Evolutionary conservation across 2,888 invertebrate species (phyloP).

Genomic region (Craniophora ligustri): DNA sequence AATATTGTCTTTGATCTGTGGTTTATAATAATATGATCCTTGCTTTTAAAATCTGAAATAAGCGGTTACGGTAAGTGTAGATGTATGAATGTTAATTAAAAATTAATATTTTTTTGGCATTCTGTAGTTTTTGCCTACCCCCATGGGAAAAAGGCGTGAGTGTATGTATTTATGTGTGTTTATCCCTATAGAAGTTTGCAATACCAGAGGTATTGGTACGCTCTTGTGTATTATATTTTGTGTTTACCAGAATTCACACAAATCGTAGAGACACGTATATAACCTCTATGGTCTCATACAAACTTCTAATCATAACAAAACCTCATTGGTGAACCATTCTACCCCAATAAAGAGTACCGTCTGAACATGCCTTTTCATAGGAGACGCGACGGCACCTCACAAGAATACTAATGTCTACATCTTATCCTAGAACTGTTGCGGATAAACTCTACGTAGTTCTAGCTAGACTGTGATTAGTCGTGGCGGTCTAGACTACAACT

Average conservation of each 20-base stretch:
- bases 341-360: constrained; percentile 5
- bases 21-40: too few species aligned
- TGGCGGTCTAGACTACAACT: constrained; percentile 29
- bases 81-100: neutral
- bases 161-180: too few species aligned
- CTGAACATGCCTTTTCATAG: constrained; percentile 15
- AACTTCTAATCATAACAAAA: neutral
- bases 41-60: too few species aligned
- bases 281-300: constrained; percentile 1
- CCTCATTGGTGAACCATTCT: constrained; percentile 1
- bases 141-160: too few species aligned
- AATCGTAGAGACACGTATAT: too few species aligned
- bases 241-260: too few species aligned
- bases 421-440: constrained; percentile 19
- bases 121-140: too few species aligned
- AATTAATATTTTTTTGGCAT: neutral
- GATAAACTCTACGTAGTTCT: constrained; percentile 7
- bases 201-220: too few species aligned
- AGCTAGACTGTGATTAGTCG: constrained; percentile 32
- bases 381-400: constrained; percentile 16
- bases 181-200: too few species aligned
- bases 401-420: constrained; percentile 39
- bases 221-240: too few species aligned
- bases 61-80: too few species aligned
- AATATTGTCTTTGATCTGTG: neutral